Evolutionary conservation across 1,140 invertebrate genomes (phyloP), one percentile per base, ranked within the genome.

Genomic region (Drosophila repletoides): DNA sequence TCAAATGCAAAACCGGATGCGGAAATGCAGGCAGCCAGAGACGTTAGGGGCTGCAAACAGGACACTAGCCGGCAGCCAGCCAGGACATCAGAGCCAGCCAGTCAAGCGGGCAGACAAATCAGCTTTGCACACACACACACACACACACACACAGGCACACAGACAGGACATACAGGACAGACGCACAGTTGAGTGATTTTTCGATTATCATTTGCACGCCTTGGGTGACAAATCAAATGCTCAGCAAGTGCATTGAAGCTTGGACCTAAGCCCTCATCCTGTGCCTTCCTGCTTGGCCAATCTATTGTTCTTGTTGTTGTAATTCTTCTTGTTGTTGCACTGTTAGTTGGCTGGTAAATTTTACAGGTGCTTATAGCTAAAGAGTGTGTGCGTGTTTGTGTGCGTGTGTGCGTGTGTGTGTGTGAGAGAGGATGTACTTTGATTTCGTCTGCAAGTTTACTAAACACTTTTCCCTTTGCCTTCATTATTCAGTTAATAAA

Each of bases 161-260:
- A 26, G 19, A 10, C 31, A n/a, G 2, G 14, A 26, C 36, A 24
- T 12, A 1, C 17, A 51, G n/a, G 56, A 56, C 19, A 72, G 71
- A 79, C 74, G 31, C 74, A 86, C 80, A 86, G 80, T 74, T 84
- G 80, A 84, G 80, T 84, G 80, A 84, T 84, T 84, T 84, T 84
- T 84, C 80, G 80, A 84, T 84, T 84, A 84, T 84, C 80, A 84
- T 84, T 84, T 84, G 80, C 74, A 84, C 80, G 80, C 80, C 80
- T 86, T 79, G 75, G 80, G 80, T 84, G 80, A 84, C 80, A 84
- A 84, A 84, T 83, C 77, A 83, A 83, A 83, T 84, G 77, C 70
- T 72, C 64, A 56, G 61, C 76, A 76, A 84, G 65, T 77, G 79
- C 77, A 77, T 56, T 76, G 69, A 70, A 77, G 75, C 65, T 38